A percentile compares a stretch with the other conserved stretches of the same genome.
Evolutionary conservation across 2,888 invertebrate genomes (phyloP).

Genomic region (Thera britannica): DNA sequence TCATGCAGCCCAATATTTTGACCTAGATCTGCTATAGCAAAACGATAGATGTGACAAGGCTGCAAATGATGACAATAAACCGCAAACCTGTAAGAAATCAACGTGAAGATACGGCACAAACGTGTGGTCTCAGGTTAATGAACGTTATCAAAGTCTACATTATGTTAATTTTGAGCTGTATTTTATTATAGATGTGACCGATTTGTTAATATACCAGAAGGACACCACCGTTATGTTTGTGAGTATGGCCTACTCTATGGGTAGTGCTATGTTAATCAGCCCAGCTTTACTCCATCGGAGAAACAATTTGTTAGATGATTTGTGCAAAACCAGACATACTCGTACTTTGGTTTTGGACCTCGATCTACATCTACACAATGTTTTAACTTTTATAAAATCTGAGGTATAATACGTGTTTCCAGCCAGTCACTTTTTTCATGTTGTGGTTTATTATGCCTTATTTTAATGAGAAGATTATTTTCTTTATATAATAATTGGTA

Average conservation of each 20-base stretch:
- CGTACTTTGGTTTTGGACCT: slow-evolving; percentile 61
- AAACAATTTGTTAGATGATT: slow-evolving; percentile 42
- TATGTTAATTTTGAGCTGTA: slow-evolving; percentile 77
- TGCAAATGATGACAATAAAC: slow-evolving; percentile 50
- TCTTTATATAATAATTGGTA: not conserved
- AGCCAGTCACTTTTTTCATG: slow-evolving; percentile 72
- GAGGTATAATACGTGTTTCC: slow-evolving; percentile 28
- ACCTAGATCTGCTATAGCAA: slow-evolving; percentile 40
- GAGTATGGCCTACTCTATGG: slow-evolving; percentile 52
- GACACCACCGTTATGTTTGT: slow-evolving; percentile 70
- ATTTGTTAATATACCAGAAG: slow-evolving; percentile 75
- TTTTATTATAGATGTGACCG: slow-evolving; percentile 67
- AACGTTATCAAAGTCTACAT: slow-evolving; percentile 74
- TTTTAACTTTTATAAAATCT: slow-evolving; percentile 28
- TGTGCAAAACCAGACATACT: slow-evolving; percentile 68
- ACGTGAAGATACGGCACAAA: slow-evolving; percentile 72
- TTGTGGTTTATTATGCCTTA: not conserved
- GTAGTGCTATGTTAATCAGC: slow-evolving; percentile 68
- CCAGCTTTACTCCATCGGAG: slow-evolving; percentile 59
- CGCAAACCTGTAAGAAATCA: slow-evolving; percentile 75
- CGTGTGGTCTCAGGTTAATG: slow-evolving; percentile 84
- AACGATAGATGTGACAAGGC: slow-evolving; percentile 38
- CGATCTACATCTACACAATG: slow-evolving; percentile 6
- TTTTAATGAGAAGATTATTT: not conserved
- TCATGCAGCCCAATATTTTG: slow-evolving; percentile 53